Percentiles rank a stretch among this genome's conserved stretches.
Conservation (phyloP, 2,888 invertebrate species). For the Euzophera pinguis region DNA sequence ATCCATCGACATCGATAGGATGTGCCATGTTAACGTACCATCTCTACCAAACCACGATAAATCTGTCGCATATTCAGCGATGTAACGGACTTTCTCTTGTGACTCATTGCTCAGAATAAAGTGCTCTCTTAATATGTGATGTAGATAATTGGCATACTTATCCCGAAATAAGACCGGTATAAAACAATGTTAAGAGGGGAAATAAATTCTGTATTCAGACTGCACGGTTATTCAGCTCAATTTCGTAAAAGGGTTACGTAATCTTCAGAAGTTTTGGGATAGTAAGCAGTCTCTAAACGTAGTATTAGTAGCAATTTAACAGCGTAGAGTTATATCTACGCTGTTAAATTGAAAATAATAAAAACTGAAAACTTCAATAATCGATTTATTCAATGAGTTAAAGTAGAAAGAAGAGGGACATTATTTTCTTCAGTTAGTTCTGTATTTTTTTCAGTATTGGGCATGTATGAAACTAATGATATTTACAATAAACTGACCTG, state of each 20-base stretch:
- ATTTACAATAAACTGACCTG: no score
- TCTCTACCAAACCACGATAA: slow-evolving; percentile 67
- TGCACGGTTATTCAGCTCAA: slow-evolving; percentile 9
- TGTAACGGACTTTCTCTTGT: slow-evolving; percentile 76
- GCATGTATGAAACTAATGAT: no score
- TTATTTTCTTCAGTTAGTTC: no score
- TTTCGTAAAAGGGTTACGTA: slow-evolving; percentile 5
- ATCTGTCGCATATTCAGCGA: slow-evolving; percentile 79
- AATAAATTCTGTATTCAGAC: slow-evolving; percentile 20
- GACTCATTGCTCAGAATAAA: slow-evolving; percentile 76
- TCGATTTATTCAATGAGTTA: no score
- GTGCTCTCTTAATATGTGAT: slow-evolving; percentile 70
- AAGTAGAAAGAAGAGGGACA: no score
- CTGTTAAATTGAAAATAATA: no score
- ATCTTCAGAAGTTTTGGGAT: slow-evolving; percentile 13
- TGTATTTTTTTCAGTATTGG: no score
- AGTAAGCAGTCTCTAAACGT: neutral
- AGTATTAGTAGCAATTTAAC: no score
- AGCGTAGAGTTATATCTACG: no score
- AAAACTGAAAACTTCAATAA: no score
- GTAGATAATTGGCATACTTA: slow-evolving; percentile 75
- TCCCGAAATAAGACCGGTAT: slow-evolving; percentile 59
- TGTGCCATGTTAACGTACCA: slow-evolving; percentile 22
- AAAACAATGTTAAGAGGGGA: slow-evolving; percentile 36
- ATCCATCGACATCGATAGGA: slow-evolving; percentile 10